These are phyloP conservation scores for Pristionchus pacificus DNA, from an alignment of 1,140 invertebrate species.

Conservation along the genomic window DNA sequence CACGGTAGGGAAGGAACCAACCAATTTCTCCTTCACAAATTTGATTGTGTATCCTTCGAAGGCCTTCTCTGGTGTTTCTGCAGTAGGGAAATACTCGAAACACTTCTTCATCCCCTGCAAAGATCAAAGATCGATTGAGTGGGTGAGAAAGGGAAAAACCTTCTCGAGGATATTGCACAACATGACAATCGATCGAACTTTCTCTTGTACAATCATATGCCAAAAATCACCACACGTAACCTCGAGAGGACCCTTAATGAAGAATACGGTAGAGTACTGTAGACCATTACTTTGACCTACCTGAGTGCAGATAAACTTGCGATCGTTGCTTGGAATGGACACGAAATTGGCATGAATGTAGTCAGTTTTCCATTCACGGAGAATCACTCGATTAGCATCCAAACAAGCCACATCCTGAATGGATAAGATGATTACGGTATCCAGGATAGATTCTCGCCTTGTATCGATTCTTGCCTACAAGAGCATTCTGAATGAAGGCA, in stretches of 20 bases:
- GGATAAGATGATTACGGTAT: neutral
- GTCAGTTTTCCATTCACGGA: neutral
- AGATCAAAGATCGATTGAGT: neutral
- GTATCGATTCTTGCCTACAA: constrained; percentile 10
- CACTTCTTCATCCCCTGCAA: neutral
- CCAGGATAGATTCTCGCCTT: neutral
- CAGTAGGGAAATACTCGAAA: neutral
- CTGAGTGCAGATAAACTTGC: constrained; percentile 19
- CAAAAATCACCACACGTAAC: constrained; percentile 11
- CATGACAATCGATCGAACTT: constrained; percentile 9
- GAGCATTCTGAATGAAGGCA: neutral
- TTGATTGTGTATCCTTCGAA: neutral
- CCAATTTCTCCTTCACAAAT: neutral
- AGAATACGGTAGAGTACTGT: neutral
- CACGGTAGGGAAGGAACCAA: too few species aligned
- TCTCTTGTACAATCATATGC: constrained; percentile 17
- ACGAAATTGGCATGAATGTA: constrained; percentile 22
- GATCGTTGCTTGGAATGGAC: neutral
- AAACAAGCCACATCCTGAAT: constrained; percentile 9
- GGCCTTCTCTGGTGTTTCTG: neutral
- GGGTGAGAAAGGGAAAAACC: neutral
- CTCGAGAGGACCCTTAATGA: constrained; percentile 7
- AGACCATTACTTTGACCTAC: neutral
- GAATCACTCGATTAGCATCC: constrained; percentile 9
- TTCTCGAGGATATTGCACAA: constrained; percentile 18